Evolutionary conservation across 2,113 vertebrate genomes (phyloP), one percentile per base, ranked within the genome.

Genomic region (Megaptera novaeangliae): DNA sequence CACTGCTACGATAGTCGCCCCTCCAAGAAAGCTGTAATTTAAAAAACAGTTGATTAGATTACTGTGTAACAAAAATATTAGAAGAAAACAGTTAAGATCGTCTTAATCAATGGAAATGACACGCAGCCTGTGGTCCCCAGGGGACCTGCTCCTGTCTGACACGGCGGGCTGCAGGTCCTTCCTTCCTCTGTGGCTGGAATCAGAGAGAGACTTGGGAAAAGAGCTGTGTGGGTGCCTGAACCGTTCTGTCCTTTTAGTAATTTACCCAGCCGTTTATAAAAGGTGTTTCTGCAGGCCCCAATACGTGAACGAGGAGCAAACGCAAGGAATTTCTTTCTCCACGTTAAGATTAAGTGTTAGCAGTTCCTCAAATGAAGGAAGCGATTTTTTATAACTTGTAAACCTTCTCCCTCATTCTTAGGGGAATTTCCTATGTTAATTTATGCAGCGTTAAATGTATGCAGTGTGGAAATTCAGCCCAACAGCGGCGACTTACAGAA

Each of bases 401-500:
- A 20, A 31, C 66, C 52, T 96, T 97, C 95, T 97, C 80, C 91
- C 93, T 74, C 39, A 57, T 64, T 97, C 98, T 97, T 64, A 14
- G 1, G 97, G 97, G 98, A 97, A 87, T 98, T 98, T 96, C 91
- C 96, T 93, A 27, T 31, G 0, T 97, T 98, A 98, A 97, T 96
- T 97, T 98, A 95, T 86, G 80, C 96, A 25, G 69, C 72, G 90
- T 97, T 97, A 97, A 96, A 98, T 96, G 55, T 90, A 97, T 71
- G 80, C 93, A 27, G 96, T 94, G 78, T 98, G 98, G 97, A 98
- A 98, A 95, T 98, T 97, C 98, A 98, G 87, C 96, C 93, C 95
- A 78, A 92, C 9, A 29, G 77, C 97, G 96, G 81, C 88, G 94
- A 57, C 25, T 7, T 97, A 18, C 91, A 89, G 88, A 95, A 72